Conservation (phyloP, 1,140 invertebrate species). For the Scylla paramamosain region DNA sequence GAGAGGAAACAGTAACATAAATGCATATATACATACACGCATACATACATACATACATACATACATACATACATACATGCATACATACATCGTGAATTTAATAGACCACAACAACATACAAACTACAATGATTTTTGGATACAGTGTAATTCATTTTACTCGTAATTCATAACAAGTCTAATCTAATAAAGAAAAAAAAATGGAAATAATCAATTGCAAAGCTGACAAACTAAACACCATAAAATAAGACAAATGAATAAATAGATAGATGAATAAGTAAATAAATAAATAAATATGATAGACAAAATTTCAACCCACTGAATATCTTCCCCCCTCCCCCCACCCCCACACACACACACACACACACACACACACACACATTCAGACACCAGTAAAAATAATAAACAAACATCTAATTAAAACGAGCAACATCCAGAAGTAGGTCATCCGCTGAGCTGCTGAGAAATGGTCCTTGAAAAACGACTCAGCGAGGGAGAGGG, state of each 20-base stretch:
- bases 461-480: neutral
- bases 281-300: too few relatives aligned
- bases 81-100: neutral
- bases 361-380: neutral
- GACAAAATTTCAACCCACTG: too few relatives aligned
- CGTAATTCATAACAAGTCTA: neutral
- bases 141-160: too few relatives aligned
- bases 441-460: neutral
- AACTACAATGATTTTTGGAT: too few relatives aligned
- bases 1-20: neutral
- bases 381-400: neutral
- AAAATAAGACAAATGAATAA: neutral
- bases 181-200: neutral
- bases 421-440: neutral
- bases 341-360: neutral
- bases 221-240: neutral
- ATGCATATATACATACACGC: slow-evolving; percentile 27
- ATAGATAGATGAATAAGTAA: too few relatives aligned
- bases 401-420: neutral
- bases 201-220: neutral
- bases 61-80: slow-evolving; percentile 36
- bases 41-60: slow-evolving; percentile 37
- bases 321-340: too few relatives aligned
- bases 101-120: neutral
- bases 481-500: neutral